Evolutionary conservation across 2,113 vertebrate species (phyloP), one percentile per base, ranked within the genome.

Genomic region (Paedocypris sp.): DNA sequence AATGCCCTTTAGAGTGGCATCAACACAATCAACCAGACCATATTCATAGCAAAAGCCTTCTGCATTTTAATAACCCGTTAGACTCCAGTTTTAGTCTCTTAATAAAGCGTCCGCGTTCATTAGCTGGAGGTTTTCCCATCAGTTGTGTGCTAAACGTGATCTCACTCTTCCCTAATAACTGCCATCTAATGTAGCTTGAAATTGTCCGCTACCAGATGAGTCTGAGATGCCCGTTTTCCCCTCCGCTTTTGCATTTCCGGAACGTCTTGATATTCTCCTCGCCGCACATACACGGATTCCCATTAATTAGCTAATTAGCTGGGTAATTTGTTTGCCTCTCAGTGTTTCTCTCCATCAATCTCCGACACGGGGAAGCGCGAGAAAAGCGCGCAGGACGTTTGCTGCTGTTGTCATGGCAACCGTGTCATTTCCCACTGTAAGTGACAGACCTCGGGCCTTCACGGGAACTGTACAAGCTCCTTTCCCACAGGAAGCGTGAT

Each of bases 321-420:
- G 15, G 12, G 13, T 20, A 20, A 49, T 19, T 15, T 48, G 18
- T 48, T 32, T 47, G n/a, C 48, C 9, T 26, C 19, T 31, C 12
- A 48, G 3, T 45, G 29, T 15, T 64, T 53, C 33, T 38, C 36
- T 39, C 11, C 9, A 23, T 52, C 33, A 45, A 61, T 63, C 56
- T 64, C 62, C 56, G 39, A 69, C 64, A 59, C 60, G 29, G 26
- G 49, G 36, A 47, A 3, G 35, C 25, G 16, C 20, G 33, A 53
- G 18, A 31, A 46, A 60, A 47, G 26, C 13, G 41, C 54, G 59
- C n/a, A 36, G 18, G 43, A 26, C 3, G 41, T 60, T 69, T 31
- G n/a, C 49, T 38, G 23, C 20, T 53, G 50, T 62, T 66, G 51
- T 39, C 56, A 70, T 62, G 39, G 51, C 45, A 53, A 66, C 60